Conservation (phyloP, 2,113 vertebrate genomes). For the Pangasianodon gigas region DNA sequence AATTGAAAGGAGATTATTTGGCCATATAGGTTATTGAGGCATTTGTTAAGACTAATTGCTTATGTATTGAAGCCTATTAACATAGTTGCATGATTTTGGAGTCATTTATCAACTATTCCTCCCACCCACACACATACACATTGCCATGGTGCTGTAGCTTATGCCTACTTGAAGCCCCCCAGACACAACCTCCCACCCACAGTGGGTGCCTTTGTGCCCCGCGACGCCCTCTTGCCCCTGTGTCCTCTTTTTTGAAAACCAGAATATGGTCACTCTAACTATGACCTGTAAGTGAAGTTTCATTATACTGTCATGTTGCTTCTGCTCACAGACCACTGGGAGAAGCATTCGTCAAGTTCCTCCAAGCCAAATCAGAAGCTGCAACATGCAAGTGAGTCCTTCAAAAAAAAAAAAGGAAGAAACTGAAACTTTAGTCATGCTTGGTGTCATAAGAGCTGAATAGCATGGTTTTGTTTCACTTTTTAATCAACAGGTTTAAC, state of each 20-base stretch:
- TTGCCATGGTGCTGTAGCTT: neutral
- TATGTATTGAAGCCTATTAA: neutral
- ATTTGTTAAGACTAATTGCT: neutral
- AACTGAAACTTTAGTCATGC: neutral
- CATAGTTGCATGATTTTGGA: neutral
- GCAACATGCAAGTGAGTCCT: conserved; percentile 66
- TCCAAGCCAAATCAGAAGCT: conserved; percentile 53
- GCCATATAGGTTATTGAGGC: neutral
- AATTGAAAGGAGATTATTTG: neutral
- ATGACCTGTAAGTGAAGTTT: neutral
- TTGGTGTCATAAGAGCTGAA: neutral
- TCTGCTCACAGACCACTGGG: conserved; percentile 53
- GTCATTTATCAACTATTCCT: neutral
- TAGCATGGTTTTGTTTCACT: neutral
- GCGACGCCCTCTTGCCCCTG: neutral
- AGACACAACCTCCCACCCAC: neutral
- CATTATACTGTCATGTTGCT: neutral
- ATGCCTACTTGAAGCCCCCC: neutral
- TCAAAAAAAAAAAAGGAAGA: neutral
- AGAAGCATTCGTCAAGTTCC: conserved; percentile 66
- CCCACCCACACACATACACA: neutral
- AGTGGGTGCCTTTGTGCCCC: too few species aligned
- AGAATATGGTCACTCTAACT: neutral
- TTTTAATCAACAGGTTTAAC: conserved; percentile 60
- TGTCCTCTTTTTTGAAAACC: neutral